Percentiles rank a stretch among this genome's conserved stretches.
These are phyloP conservation scores for Masticophis lateralis DNA, from an alignment of 2,797 vertebrate species.

Conservation along the genomic window DNA sequence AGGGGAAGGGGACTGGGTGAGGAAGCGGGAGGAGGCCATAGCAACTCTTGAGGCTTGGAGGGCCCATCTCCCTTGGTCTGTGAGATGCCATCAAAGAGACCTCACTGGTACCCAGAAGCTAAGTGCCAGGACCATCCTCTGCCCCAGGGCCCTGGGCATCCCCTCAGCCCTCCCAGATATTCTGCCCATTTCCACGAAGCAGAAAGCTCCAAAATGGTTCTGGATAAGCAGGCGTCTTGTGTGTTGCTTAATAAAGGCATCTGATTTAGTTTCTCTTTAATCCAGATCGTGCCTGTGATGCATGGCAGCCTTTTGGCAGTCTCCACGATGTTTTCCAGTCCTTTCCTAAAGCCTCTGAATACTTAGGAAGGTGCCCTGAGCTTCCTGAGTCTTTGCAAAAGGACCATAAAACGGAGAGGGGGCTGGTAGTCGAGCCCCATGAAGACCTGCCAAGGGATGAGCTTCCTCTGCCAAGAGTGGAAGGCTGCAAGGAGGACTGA, in stretches of 20 bases:
- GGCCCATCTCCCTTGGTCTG: background rate
- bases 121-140: background rate
- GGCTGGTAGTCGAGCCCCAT: background rate
- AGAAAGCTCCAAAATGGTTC: constrained; percentile 20
- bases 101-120: background rate
- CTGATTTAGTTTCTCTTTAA: background rate
- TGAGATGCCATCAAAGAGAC: background rate
- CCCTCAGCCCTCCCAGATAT: background rate
- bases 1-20: background rate
- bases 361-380: background rate
- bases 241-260: background rate
- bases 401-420: accelerated
- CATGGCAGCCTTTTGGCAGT: constrained; percentile 26
- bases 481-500: background rate
- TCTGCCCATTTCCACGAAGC: background rate
- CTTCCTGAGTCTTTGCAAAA: background rate
- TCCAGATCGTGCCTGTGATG: constrained; percentile 18
- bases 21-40: background rate
- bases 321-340: background rate
- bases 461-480: background rate
- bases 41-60: too few species aligned
- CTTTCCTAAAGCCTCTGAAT: background rate
- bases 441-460: background rate
- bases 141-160: background rate
- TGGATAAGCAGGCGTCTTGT: constrained; percentile 3